Evolutionary conservation across 2,888 invertebrate genomes (phyloP), one percentile per base, ranked within the genome.

Genomic region (Sclerodermus sp.): DNA sequence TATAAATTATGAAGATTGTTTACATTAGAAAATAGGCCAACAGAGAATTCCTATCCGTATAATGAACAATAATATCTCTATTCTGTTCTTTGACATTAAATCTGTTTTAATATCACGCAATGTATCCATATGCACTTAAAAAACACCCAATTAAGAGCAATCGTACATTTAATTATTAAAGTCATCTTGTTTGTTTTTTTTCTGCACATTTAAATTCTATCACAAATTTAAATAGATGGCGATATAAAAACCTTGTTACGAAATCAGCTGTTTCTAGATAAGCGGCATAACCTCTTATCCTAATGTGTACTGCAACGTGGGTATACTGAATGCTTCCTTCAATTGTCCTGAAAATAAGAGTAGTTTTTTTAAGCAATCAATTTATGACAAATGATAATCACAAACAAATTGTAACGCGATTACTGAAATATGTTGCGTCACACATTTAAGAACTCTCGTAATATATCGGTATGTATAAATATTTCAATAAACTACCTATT

Each of bases 401-500:
- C 9, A 14, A 30, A 10, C 31, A 6, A 6, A 30, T 14, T 15
- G 13, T 8, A 17, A 17, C 23, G 23, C n/a, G 9, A 47, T 36
- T 32, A 51, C 42, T 37, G 49, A 55, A 60, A 62, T 66, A 74
- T 74, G 73, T 70, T 73, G 55, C 53, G 57, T 57, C 68, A 67
- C 53, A 48, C 64, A 43, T 63, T 62, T 36, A 53, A 57, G 60
- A 68, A 62, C 64, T 73, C 58, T 57, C 74, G 73, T 50, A 60
- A 57, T 44, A 70, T 74, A 65, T 74, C 73, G 66, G 74, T 74
- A 70, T 48, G 71, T 67, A 65, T 34, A 52, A 43, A 54, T 49
- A 47, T 55, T 42, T 30, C 23, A 23, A 23, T 23, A 23, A 23
- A 23, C 23, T 5, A 23, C 23, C 23, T 23, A 23, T 32, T 40